phyloP scores from a whole-genome alignment of 2,888 invertebrate genomes.

The Perdita meconis region DNA sequence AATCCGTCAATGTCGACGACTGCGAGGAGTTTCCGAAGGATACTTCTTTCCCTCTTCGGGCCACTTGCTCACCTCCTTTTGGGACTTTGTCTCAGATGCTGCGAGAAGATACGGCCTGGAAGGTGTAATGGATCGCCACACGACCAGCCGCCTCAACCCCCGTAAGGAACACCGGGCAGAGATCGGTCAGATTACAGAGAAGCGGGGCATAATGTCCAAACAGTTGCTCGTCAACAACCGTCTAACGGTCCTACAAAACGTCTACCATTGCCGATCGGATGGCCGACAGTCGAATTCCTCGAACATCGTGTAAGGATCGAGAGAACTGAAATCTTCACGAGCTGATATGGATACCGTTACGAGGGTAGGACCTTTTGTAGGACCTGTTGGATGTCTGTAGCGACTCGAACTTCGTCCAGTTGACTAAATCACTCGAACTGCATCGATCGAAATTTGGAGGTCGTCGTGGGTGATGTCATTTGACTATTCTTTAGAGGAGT shows the following conservation, averaged over 20 bases:
- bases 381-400: slow-evolving; percentile 25
- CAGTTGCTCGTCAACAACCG: slow-evolving; percentile 80
- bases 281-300: slow-evolving; percentile 70
- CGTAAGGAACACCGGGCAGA: slow-evolving; percentile 67
- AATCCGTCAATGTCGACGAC: slow-evolving; percentile 79
- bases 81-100: slow-evolving; percentile 77
- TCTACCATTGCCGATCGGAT: slow-evolving; percentile 65
- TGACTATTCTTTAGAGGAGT: neutral
- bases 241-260: slow-evolving; percentile 74
- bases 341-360: slow-evolving; percentile 45
- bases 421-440: neutral
- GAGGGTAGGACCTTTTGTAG: neutral
- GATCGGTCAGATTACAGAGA: slow-evolving; percentile 79
- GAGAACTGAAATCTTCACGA: slow-evolving; percentile 65
- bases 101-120: slow-evolving; percentile 74
- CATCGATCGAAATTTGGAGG: neutral
- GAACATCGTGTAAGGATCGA: slow-evolving; percentile 59
- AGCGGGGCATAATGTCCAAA: slow-evolving; percentile 80
- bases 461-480: neutral
- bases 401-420: slow-evolving; percentile 7
- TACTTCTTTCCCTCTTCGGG: slow-evolving; percentile 54
- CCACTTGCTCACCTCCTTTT: slow-evolving; percentile 50
- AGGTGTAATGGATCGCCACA: slow-evolving; percentile 81
- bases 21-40: slow-evolving; percentile 66
- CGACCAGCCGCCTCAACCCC: slow-evolving; percentile 70